phyloP scores from a whole-genome alignment of 2,797 vertebrate genomes.

The Peromyscus nudipes region DNA sequence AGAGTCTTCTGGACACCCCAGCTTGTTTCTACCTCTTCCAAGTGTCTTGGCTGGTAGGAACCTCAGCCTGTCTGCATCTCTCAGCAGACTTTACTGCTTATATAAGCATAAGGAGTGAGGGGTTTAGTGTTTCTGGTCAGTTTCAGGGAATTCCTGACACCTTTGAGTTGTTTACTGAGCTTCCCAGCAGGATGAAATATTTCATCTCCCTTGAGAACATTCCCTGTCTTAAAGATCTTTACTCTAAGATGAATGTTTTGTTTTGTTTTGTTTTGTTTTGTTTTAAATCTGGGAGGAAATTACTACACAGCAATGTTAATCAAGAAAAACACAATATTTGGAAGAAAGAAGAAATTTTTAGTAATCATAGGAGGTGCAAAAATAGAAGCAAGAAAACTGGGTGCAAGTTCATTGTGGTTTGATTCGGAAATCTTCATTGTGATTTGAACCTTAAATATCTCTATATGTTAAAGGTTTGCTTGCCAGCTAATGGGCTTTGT shows the following conservation, averaged over 20 bases:
- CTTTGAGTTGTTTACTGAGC: not conserved
- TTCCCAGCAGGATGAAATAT: not conserved
- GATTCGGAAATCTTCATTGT: not conserved
- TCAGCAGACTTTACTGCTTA: not conserved
- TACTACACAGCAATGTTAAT: not conserved
- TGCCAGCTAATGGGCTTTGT: not conserved
- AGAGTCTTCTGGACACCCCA: not conserved
- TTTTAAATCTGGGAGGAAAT: not conserved
- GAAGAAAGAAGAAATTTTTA: conserved; percentile 16
- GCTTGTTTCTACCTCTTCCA: not conserved
- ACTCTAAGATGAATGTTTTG: not conserved
- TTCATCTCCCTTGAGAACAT: not conserved
- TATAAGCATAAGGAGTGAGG: not conserved
- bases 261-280: not conserved
- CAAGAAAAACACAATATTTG: conserved; percentile 6
- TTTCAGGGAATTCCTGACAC: not conserved
- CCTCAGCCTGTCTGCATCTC: not conserved
- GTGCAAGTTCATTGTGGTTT: not conserved
- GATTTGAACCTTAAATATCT: not conserved
- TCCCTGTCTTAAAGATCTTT: not conserved
- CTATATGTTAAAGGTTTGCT: not conserved
- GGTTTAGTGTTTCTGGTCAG: not conserved
- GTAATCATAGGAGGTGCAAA: not conserved
- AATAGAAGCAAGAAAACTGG: conserved; percentile 29
- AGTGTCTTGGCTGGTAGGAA: not conserved